Evolutionary conservation across 2,797 vertebrate genomes (phyloP).

Genomic region (Miichthys miiuy): DNA sequence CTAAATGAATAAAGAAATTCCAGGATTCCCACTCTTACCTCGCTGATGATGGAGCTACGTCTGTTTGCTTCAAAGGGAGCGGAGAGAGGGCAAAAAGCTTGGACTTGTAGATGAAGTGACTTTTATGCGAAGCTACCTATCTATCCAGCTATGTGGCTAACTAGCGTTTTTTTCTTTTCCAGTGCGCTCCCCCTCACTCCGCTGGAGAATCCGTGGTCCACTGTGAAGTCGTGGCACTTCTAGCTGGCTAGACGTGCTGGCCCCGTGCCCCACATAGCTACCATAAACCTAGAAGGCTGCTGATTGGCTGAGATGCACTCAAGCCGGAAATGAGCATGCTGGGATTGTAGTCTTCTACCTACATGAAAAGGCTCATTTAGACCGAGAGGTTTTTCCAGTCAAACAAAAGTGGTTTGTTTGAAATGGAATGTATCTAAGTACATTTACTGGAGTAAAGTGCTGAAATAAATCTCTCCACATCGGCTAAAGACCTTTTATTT

Average conservation of each 20-base stretch:
- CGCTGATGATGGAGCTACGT: constrained; percentile 55
- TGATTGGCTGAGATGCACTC: constrained; percentile 77
- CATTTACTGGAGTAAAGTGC: background rate
- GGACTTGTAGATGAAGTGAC: constrained; percentile 17
- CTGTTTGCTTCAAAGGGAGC: constrained; percentile 55
- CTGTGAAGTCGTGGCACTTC: constrained; percentile 98
- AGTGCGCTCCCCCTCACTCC: constrained; percentile 68
- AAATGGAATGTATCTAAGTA: background rate
- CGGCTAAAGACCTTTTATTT: background rate
- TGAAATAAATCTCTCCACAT: background rate
- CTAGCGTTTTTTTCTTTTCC: constrained; percentile 53
- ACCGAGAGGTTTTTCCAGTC: background rate
- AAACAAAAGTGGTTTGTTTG: constrained; percentile 57
- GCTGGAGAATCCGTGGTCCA: constrained; percentile 79
- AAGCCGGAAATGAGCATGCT: constrained; percentile 47
- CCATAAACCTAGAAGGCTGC: constrained; percentile 57
- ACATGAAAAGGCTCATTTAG: constrained; percentile 5
- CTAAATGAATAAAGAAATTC: constrained; percentile 70
- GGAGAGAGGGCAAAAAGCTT: constrained; percentile 25
- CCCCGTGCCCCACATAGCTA: constrained; percentile 80
- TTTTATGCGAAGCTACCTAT: constrained; percentile 37
- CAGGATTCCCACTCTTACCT: constrained; percentile 72
- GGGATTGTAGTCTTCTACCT: constrained; percentile 79
- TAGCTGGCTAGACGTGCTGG: constrained; percentile 88
- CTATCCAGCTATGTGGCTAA: constrained; percentile 60